Conservation (phyloP, 2,797 vertebrate genomes). For the Atherinosoma microstoma region DNA sequence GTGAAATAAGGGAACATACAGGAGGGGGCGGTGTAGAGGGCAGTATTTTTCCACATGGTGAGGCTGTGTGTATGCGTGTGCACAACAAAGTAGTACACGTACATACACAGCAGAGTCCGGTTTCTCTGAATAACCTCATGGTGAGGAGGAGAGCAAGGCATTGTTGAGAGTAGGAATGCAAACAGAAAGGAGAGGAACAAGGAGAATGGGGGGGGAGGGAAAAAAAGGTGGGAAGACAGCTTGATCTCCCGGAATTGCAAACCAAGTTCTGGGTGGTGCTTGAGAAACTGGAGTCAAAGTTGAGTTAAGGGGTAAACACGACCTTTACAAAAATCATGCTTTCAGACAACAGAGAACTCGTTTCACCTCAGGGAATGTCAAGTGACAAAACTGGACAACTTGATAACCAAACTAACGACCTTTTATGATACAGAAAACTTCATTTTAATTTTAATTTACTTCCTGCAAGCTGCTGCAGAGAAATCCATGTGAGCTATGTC, state of each 20-base stretch:
- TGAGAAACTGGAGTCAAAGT: conserved; percentile 48
- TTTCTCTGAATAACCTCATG: conserved; percentile 56
- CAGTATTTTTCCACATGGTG: conserved; percentile 73
- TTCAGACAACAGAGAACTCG: neutral
- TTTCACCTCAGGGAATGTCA: conserved; percentile 1
- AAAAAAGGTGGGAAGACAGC: neutral
- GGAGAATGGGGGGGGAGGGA: conserved; percentile 3
- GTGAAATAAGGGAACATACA: conserved; percentile 25
- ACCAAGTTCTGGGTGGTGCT: neutral
- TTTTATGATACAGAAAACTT: neutral
- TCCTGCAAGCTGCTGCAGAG: neutral
- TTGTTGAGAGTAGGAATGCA: conserved; percentile 60
- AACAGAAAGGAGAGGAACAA: conserved; percentile 46
- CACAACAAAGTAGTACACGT: conserved; percentile 10
- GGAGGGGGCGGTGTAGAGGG: conserved; percentile 50
- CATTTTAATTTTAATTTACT: no score
- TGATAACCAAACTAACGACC: neutral
- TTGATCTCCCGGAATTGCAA: conserved; percentile 27
- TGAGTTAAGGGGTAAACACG: conserved; percentile 53
- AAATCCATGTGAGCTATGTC: neutral
- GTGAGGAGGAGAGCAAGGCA: conserved; percentile 43
- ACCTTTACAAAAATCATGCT: conserved; percentile 27
- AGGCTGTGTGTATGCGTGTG: conserved; percentile 6
- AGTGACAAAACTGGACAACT: neutral
- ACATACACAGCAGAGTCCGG: conserved; percentile 53